Percentiles rank a stretch among this genome's conserved stretches.
Conservation (phyloP, 2,113 vertebrate genomes). For the Archilochus colubris region DNA sequence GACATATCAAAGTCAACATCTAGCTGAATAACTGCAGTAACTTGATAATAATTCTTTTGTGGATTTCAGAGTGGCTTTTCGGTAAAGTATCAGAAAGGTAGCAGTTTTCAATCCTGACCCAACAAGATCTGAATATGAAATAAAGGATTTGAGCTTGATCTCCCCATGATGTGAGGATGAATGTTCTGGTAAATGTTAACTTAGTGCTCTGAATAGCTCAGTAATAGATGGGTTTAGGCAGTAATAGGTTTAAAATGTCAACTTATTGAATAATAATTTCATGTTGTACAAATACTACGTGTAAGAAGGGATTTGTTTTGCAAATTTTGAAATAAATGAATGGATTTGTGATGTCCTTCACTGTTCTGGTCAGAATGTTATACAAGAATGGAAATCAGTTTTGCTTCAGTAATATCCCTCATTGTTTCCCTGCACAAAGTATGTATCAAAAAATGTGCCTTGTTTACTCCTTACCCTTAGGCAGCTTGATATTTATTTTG, state of each 20-base stretch:
- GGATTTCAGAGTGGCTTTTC: conserved; percentile 83
- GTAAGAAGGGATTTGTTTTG: conserved; percentile 86
- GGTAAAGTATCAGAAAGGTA: conserved; percentile 84
- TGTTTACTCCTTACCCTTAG: conserved; percentile 46
- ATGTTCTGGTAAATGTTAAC: conserved; percentile 86
- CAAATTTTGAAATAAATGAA: conserved; percentile 87
- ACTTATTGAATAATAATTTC: conserved; percentile 89
- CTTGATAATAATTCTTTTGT: conserved; percentile 86
- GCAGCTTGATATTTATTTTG: not conserved
- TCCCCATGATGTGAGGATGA: conserved; percentile 83
- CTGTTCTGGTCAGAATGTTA: conserved; percentile 72
- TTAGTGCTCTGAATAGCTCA: conserved; percentile 86
- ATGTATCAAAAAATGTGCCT: conserved; percentile 37
- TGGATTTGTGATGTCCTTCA: conserved; percentile 83
- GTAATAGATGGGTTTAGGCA: conserved; percentile 85
- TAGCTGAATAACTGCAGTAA: conserved; percentile 82
- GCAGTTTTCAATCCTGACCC: conserved; percentile 83
- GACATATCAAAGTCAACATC: conserved; percentile 88
- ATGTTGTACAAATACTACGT: conserved; percentile 83
- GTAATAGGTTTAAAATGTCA: conserved; percentile 90
- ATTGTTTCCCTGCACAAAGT: conserved; percentile 27
- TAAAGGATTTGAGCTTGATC: conserved; percentile 88
- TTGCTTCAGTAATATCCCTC: conserved; percentile 42
- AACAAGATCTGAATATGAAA: conserved; percentile 88
- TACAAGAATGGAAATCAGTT: conserved; percentile 70